Percentiles rank a stretch among this genome's conserved stretches.
Conservation (phyloP, 1,140 invertebrate species). For the Drosophila repleta region DNA sequence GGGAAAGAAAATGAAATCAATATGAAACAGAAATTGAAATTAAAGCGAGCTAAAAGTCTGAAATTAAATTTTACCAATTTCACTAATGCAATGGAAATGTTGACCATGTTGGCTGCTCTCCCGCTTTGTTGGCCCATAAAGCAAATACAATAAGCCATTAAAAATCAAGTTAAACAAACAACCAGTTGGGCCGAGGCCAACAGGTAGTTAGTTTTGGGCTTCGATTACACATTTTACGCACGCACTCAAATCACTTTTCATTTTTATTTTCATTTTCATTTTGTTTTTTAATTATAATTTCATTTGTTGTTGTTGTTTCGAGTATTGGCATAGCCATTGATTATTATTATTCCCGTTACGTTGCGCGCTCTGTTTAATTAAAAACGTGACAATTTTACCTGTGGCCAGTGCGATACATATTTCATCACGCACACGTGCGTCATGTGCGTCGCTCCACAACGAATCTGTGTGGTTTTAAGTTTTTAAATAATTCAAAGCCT, state of each 20-base stretch:
- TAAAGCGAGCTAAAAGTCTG: neutral
- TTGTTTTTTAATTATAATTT: slow-evolving; percentile 59
- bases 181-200: slow-evolving; percentile 24
- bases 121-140: too few relatives aligned
- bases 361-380: slow-evolving; percentile 63
- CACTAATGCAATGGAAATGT: too few relatives aligned
- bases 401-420: slow-evolving; percentile 64
- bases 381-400: slow-evolving; percentile 81
- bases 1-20: neutral
- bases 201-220: slow-evolving; percentile 53
- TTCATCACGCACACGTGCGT: slow-evolving; percentile 66
- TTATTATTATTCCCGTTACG: slow-evolving; percentile 62
- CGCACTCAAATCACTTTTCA: slow-evolving; percentile 66
- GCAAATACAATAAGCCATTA: slow-evolving; percentile 13
- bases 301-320: slow-evolving; percentile 38
- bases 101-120: too few relatives aligned
- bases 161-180: slow-evolving; percentile 8
- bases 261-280: slow-evolving; percentile 27
- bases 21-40: neutral
- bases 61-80: neutral
- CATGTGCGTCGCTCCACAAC: slow-evolving; percentile 45
- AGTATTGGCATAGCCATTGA: slow-evolving; percentile 52
- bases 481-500: slow-evolving; percentile 58
- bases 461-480: slow-evolving; percentile 15
- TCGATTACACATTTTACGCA: slow-evolving; percentile 59